Conservation (phyloP, 2,888 invertebrate genomes). For the Coelopa pilipes region DNA sequence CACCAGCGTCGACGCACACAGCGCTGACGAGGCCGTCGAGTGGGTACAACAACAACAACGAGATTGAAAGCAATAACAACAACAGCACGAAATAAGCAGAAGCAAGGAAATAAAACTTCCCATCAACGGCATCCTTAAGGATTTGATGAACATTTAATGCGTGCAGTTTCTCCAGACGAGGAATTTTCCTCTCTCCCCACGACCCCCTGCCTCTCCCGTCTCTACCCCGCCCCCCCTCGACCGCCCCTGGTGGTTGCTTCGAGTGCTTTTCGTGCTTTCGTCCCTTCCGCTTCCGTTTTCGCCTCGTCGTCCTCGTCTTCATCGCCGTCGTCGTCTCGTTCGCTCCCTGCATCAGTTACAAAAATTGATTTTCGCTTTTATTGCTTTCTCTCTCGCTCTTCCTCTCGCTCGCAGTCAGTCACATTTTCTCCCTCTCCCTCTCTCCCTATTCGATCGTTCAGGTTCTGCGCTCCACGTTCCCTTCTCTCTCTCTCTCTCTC, state of each 20-base stretch:
- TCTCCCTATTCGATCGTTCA: no score
- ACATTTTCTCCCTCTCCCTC: no score
- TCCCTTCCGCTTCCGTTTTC: neutral
- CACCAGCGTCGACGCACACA: neutral
- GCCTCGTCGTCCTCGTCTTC: no score
- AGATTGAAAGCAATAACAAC: neutral
- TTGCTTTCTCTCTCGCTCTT: no score
- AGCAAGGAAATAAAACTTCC: slow-evolving; percentile 17
- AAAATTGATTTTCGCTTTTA: slow-evolving; percentile 28
- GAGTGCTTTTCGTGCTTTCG: neutral
- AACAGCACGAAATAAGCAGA: neutral
- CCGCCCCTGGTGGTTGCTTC: neutral
- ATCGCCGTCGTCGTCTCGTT: neutral
- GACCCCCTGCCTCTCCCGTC: no score
- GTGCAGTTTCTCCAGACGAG: no score
- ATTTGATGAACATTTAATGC: slow-evolving; percentile 30
- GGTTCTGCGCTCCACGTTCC: no score
- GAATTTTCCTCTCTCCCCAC: no score
- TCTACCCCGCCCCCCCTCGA: no score
- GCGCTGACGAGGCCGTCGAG: no score
- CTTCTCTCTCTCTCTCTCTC: no score
- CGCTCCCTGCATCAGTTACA: slow-evolving; percentile 10
- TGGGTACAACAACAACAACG: neutral
- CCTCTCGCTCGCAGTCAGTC: no score
- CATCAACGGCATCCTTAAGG: slow-evolving; percentile 35